Evolutionary conservation across 2,797 vertebrate species (phyloP), one percentile per base, ranked within the genome.

Genomic region (Hydrocynus forskahlii): DNA sequence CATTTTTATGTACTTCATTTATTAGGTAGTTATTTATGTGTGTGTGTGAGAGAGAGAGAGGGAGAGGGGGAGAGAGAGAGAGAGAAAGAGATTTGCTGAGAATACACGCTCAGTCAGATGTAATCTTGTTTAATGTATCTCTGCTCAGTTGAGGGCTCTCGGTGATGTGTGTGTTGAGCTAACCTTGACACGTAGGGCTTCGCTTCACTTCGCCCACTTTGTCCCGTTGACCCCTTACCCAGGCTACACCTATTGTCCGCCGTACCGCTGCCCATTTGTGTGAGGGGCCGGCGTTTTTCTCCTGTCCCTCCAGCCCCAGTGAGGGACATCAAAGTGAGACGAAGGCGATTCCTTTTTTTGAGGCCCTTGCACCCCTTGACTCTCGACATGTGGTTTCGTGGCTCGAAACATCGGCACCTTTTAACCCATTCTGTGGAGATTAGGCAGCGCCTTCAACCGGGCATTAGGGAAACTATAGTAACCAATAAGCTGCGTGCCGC

Each of bases 381-480:
- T 97, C 97, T 96, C 97, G 97, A 98, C 97, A 97, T 98, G 97
- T 96, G 97, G 97, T 96, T 98, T 96, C 95, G 91, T 93, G 91
- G 95, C 95, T 95, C 92, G 95, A 95, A 96, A 97, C 95, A 96
- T 97, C 96, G 96, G 97, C 96, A 97, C 96, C 97, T 98, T 99
- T 98, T 98, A 97, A 98, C 96, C 97, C 97, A 99, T 99, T 99
- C 97, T 98, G 96, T 96, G 93, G 92, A 98, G 97, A 97, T 99
- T 98, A 98, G 96, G 95, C 95, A 94, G 92, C 86, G 94, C 96
- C 96, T 97, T 95, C 96, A 96, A 96, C 96, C 96, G 95, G 94
- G 97, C 96, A 97, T 98, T 99, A 99, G 96, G 94, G 97, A 98
- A 98, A 98, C 97, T 99, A 99, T 99, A 98, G 97, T 98, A 99